Percentiles rank a stretch among this genome's conserved stretches.
These are phyloP conservation scores for Pao palembangensis DNA, from an alignment of 2,113 vertebrate species.

Conservation along the genomic window DNA sequence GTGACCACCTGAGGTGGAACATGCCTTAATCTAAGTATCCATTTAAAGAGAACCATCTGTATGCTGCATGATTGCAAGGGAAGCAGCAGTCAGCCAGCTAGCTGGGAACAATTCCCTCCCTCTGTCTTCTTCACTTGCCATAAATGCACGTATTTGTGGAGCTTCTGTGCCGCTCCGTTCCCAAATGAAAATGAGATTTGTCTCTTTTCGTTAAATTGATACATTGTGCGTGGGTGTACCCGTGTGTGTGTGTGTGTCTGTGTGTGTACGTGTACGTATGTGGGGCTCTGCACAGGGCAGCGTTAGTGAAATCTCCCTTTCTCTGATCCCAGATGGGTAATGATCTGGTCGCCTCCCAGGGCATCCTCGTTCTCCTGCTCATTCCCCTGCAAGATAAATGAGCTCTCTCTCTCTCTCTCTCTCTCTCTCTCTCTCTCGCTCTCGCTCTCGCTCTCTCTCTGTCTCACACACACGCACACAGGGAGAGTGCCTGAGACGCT, in stretches of 20 bases:
- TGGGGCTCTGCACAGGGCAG: constrained; percentile 38
- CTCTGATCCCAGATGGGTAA: constrained; percentile 75
- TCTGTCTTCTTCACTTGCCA: constrained; percentile 43
- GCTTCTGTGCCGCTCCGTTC: constrained; percentile 57
- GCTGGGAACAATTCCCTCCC: constrained; percentile 56
- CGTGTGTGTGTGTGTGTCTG: constrained; percentile 24
- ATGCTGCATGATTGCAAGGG: constrained; percentile 67
- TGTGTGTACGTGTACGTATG: constrained; percentile 28
- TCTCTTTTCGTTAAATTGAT: constrained; percentile 78
- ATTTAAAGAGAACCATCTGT: constrained; percentile 62
- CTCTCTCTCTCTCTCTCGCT: constrained; percentile 17
- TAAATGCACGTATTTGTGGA: constrained; percentile 67
- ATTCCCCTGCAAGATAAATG: constrained; percentile 79
- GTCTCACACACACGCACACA: constrained; percentile 14
- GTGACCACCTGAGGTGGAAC: constrained; percentile 45
- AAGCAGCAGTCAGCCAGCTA: constrained; percentile 53
- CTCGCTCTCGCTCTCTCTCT: constrained; percentile 14
- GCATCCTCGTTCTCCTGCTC: constrained; percentile 64
- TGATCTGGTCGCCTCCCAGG: constrained; percentile 75
- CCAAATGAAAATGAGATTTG: constrained; percentile 81
- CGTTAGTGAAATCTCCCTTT: constrained; percentile 59
- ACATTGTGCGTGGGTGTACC: constrained; percentile 54
- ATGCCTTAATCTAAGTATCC: constrained; percentile 67
- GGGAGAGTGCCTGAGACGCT: constrained; percentile 39
- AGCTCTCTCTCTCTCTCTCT: constrained; percentile 35